Evolutionary conservation across 2,888 invertebrate species (phyloP).

Genomic region (Pemphredon lugubris): DNA sequence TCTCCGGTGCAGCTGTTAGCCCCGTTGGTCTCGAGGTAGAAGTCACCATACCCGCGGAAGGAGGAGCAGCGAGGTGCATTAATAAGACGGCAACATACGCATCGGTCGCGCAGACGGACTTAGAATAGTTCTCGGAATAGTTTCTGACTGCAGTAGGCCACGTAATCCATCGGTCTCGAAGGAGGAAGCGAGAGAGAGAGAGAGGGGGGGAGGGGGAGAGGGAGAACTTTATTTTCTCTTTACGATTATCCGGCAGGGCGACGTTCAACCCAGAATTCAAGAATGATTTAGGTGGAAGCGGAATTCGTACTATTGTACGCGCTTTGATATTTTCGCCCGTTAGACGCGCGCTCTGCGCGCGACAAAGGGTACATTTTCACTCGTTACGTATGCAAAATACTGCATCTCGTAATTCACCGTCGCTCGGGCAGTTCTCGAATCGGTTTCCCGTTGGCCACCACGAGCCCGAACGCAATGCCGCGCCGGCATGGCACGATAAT

Average conservation of each 20-base stretch:
- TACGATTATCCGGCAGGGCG: slow-evolving; percentile 36
- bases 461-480: neutral
- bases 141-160: slow-evolving; percentile 64
- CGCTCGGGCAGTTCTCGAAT: slow-evolving; percentile 2
- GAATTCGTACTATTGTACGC: slow-evolving; percentile 38
- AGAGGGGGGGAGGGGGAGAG: slow-evolving; percentile 1
- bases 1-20: slow-evolving; percentile 67
- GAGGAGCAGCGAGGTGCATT: slow-evolving; percentile 63
- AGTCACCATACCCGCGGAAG: slow-evolving; percentile 37
- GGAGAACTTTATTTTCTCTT: slow-evolving; percentile 31
- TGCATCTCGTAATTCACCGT: slow-evolving; percentile 35
- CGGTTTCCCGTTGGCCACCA: neutral
- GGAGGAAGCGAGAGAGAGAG: neutral
- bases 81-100: slow-evolving; percentile 69
- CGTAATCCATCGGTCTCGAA: slow-evolving; percentile 54
- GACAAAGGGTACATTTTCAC: neutral
- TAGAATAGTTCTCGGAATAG: slow-evolving; percentile 73
- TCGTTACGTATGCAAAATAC: slow-evolving; percentile 20
- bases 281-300: slow-evolving; percentile 31
- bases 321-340: slow-evolving; percentile 29
- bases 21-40: slow-evolving; percentile 50
- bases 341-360: neutral
- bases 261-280: slow-evolving; percentile 53
- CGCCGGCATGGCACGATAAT: neutral
- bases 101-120: slow-evolving; percentile 62